Evolutionary conservation across 1,140 invertebrate species (phyloP).

Genomic region (Macrotrachela quadricornifera): DNA sequence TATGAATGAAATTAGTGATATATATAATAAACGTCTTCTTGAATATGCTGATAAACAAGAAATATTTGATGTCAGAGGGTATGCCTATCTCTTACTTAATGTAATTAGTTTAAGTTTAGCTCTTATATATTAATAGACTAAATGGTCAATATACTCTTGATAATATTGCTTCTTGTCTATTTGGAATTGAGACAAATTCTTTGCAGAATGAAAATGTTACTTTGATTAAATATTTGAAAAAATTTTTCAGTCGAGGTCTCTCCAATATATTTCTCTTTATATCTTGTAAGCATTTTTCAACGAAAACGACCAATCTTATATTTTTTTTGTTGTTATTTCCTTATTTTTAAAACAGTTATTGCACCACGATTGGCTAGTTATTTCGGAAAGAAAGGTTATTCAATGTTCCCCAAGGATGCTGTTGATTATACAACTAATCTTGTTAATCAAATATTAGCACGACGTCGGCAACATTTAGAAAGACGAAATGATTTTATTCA

Average conservation of each 20-base stretch:
- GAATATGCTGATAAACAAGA: background rate
- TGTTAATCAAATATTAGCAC: background rate
- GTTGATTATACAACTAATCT: background rate
- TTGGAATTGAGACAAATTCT: constrained; percentile 1
- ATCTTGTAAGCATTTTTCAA: too few relatives aligned
- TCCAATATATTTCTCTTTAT: too few relatives aligned
- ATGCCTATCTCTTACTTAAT: background rate
- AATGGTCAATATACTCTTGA: background rate
- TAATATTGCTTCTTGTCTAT: background rate
- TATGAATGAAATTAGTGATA: constrained; percentile 2
- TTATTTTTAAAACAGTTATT: background rate
- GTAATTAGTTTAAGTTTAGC: background rate
- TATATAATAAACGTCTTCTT: background rate
- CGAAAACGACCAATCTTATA: too few relatives aligned
- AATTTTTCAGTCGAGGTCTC: background rate
- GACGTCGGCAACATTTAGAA: background rate
- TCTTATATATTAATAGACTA: background rate
- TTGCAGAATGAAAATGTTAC: background rate
- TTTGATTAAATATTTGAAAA: background rate
- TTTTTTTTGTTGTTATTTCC: too few relatives aligned
- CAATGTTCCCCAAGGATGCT: background rate
- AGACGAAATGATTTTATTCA: constrained; percentile 6
- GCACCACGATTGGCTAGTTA: background rate
- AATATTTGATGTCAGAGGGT: background rate
- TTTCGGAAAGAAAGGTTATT: background rate